Conservation (phyloP, 2,888 invertebrate genomes). For the Drosophila hamatofila region DNA sequence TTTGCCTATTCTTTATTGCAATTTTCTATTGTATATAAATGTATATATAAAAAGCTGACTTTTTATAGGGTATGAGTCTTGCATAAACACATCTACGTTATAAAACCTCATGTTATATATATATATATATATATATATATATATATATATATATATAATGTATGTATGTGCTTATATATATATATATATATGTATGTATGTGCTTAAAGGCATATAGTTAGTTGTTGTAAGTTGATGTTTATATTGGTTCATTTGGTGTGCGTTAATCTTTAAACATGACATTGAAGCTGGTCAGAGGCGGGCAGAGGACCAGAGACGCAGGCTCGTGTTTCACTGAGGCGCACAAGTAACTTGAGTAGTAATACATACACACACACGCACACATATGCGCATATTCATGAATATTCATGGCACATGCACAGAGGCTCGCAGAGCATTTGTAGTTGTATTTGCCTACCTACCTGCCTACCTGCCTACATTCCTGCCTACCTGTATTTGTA, state of each 20-base stretch:
- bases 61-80: neutral
- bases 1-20: neutral
- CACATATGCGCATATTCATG: conserved; percentile 52
- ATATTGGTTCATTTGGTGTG: conserved; percentile 37
- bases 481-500: conserved; percentile 18
- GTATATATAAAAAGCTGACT: neutral
- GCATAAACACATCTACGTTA: neutral
- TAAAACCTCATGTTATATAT: neutral
- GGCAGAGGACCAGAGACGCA: neutral
- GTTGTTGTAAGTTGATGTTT: conserved; percentile 1
- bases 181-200: neutral
- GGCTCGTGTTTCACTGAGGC: conserved; percentile 25
- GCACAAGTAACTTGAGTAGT: conserved; percentile 67
- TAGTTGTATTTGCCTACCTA: conserved; percentile 45
- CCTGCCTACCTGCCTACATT: neutral
- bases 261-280: conserved; percentile 63
- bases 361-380: conserved; percentile 13
- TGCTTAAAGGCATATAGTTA: conserved; percentile 2
- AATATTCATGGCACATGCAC: conserved; percentile 64
- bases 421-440: conserved; percentile 32
- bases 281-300: conserved; percentile 19
- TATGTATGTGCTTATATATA: too few relatives aligned
- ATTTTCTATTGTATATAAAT: neutral
- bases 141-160: conserved; percentile 1
- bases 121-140: neutral